Conservation (phyloP, 2,888 invertebrate species). For the Sminthurinus aureus region DNA sequence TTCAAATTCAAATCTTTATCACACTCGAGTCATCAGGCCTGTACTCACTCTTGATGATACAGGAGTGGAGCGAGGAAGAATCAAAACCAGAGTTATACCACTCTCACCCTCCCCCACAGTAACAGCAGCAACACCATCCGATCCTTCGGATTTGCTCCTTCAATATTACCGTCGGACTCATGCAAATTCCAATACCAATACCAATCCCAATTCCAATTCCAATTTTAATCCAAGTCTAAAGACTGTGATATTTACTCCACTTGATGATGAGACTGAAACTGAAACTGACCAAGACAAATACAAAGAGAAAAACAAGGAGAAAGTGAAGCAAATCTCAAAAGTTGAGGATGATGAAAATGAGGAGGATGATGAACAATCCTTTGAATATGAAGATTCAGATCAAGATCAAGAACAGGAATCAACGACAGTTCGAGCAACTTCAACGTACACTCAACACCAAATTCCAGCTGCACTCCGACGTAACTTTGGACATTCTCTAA, state of each 20-base stretch:
- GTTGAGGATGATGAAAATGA: not conserved
- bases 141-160: not conserved
- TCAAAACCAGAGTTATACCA: not conserved
- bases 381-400: not conserved
- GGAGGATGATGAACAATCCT: not conserved
- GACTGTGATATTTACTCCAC: not conserved
- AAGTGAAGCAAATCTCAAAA: not conserved
- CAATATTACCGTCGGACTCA: not conserved
- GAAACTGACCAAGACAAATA: not conserved
- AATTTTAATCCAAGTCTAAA: not conserved
- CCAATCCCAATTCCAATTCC: not conserved
- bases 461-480: not conserved
- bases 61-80: not conserved
- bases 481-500: not conserved
- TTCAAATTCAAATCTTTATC: no score
- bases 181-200: not conserved
- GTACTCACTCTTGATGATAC: no score
- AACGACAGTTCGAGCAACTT: not conserved
- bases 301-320: not conserved
- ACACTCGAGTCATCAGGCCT: not conserved
- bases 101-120: not conserved
- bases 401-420: not conserved
- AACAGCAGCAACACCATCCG: not conserved
- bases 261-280: not conserved
- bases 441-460: not conserved